A percentile compares a stretch with the other conserved stretches of the same genome.
Conservation (phyloP, 2,797 vertebrate genomes). For the Uromys caudimaculatus region DNA sequence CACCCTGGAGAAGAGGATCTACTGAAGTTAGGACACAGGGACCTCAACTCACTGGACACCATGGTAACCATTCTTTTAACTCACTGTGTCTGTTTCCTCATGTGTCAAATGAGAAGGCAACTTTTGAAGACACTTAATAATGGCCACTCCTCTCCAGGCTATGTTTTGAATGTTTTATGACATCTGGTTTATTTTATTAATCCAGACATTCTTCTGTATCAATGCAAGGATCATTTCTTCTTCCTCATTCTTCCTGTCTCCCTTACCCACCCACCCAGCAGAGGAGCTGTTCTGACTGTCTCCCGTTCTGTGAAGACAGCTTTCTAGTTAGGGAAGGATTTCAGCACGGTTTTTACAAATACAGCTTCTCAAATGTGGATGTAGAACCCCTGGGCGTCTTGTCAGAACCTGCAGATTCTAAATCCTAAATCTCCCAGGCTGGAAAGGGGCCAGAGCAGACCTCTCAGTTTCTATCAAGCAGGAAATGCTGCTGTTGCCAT, state of each 20-base stretch:
- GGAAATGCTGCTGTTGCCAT: background rate
- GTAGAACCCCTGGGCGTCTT: background rate
- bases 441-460: rapidly evolving
- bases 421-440: background rate
- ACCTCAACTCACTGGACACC: background rate
- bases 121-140: background rate
- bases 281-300: background rate
- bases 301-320: background rate
- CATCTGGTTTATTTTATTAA: background rate
- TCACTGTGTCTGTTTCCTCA: background rate
- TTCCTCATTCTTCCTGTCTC: background rate
- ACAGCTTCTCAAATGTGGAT: background rate
- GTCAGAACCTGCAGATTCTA: background rate
- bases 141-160: background rate
- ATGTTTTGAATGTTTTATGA: background rate
- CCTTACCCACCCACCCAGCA: background rate
- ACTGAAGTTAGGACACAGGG: background rate
- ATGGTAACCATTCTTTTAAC: background rate
- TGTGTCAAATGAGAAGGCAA: background rate
- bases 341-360: background rate
- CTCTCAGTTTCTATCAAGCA: background rate
- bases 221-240: background rate
- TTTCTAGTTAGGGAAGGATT: background rate
- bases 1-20: background rate
- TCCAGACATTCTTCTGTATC: background rate